phyloP scores from a whole-genome alignment of 1,140 invertebrate genomes.

The Anthonomus grandis region DNA sequence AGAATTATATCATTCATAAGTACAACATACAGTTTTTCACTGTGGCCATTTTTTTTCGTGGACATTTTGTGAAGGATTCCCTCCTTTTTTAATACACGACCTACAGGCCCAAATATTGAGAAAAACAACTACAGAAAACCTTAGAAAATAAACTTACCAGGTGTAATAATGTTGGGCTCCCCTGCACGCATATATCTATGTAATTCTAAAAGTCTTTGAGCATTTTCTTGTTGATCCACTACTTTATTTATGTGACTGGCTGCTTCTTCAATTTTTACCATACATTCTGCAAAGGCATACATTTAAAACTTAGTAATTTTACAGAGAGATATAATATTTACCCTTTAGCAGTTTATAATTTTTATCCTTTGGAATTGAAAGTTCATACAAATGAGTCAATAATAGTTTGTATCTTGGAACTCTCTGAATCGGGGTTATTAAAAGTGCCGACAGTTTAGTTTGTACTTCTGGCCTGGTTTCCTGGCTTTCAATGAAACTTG shows the following conservation, averaged over 20 bases:
- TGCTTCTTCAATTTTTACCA: constrained; percentile 63
- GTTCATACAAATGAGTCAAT: constrained; percentile 63
- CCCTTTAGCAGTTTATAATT: constrained; percentile 52
- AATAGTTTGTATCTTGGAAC: constrained; percentile 72
- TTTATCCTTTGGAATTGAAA: constrained; percentile 58
- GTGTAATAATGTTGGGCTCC: constrained; percentile 63
- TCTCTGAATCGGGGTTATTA: constrained; percentile 75
- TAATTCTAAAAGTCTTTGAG: constrained; percentile 63
- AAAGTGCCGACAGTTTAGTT: constrained; percentile 63
- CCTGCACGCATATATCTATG: constrained; percentile 60
- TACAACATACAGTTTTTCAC: constrained; percentile 52
- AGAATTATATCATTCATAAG: constrained; percentile 59
- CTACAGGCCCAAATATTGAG: constrained; percentile 47
- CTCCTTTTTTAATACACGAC: constrained; percentile 66
- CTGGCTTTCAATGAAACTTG: constrained; percentile 60
- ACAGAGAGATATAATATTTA: neutral
- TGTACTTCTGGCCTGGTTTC: constrained; percentile 69
- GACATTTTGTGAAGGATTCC: constrained; percentile 66
- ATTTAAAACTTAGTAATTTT: constrained; percentile 6
- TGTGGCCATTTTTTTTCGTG: constrained; percentile 45
- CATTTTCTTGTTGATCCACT: constrained; percentile 69
- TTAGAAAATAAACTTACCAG: constrained; percentile 47
- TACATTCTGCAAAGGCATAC: constrained; percentile 54
- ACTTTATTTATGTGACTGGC: constrained; percentile 69
- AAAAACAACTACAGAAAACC: neutral